Percentiles rank a stretch among this genome's conserved stretches.
Evolutionary conservation across 1,140 invertebrate genomes (phyloP).

Genomic region (Panagrolaimus sp.): DNA sequence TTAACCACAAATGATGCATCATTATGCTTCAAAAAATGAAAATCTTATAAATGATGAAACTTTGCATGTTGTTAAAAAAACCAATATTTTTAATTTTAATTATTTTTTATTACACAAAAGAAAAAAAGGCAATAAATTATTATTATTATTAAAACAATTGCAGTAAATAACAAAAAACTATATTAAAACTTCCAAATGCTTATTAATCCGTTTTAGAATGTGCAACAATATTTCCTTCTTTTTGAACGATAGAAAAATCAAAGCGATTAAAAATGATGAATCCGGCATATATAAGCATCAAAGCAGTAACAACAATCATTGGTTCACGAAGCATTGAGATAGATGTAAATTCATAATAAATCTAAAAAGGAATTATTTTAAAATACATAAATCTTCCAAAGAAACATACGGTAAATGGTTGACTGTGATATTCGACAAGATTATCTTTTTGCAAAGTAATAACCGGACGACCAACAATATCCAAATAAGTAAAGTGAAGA

Average conservation of each 20-base stretch:
- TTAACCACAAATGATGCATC: no score
- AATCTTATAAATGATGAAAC: no score
- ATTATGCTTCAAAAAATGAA: no score
- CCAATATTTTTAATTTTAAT: no score
- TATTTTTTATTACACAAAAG: no score
- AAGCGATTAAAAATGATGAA: conserved; percentile 88
- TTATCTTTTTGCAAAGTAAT: conserved; percentile 78
- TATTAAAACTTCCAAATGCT: no score
- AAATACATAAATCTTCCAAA: conserved; percentile 15
- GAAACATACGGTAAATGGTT: conserved; percentile 68
- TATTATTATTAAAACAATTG: no score
- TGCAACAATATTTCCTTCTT: not conserved
- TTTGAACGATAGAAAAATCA: conserved; percentile 71
- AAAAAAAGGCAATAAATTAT: no score
- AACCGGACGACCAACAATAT: conserved; percentile 83
- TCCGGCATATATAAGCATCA: conserved; percentile 81
- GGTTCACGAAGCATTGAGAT: conserved; percentile 80
- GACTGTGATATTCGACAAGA: conserved; percentile 91
- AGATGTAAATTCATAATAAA: conserved; percentile 82
- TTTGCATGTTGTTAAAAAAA: no score
- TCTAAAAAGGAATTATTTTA: conserved; percentile 58
- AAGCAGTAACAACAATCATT: conserved; percentile 74
- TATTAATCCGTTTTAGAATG: conserved; percentile 6
- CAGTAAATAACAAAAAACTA: no score
- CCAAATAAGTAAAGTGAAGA: conserved; percentile 85